Percentiles rank a stretch among this genome's conserved stretches.
Evolutionary conservation across 2,797 vertebrate species (phyloP).

Genomic region (Sebastes trivittatus): DNA sequence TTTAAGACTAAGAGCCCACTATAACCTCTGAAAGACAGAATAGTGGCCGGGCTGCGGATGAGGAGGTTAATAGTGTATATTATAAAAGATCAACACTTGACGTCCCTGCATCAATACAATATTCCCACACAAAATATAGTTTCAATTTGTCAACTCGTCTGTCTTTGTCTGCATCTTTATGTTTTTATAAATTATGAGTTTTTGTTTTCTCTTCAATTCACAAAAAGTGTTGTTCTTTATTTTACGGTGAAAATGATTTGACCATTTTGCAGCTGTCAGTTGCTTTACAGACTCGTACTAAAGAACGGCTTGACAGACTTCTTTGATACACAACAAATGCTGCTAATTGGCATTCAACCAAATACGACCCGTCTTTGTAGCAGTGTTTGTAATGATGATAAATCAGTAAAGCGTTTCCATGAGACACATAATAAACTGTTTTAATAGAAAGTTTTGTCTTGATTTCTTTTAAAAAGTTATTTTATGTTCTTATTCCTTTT

Average conservation of each 20-base stretch:
- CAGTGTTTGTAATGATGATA: not conserved
- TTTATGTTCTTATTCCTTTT: not conserved
- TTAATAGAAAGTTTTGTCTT: not conserved
- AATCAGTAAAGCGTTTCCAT: not conserved
- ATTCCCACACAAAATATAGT: no score
- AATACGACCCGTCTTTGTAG: not conserved
- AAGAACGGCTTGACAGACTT: not conserved
- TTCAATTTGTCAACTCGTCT: not conserved
- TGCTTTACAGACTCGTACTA: not conserved
- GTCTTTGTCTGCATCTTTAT: not conserved
- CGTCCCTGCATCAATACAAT: no score
- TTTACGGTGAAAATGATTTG: not conserved
- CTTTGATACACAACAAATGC: not conserved
- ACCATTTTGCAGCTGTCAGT: not conserved
- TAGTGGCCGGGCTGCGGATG: no score
- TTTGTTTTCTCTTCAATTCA: not conserved
- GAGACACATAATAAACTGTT: not conserved
- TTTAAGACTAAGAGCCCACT: no score
- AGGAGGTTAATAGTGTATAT: no score
- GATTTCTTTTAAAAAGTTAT: not conserved
- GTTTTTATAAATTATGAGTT: not conserved
- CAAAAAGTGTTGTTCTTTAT: not conserved
- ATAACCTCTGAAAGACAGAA: no score
- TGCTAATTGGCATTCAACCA: slow-evolving; percentile 5
- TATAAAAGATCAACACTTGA: no score